A percentile compares a stretch with the other conserved stretches of the same genome.
These are phyloP conservation scores for Hoplodrina blanda DNA, from an alignment of 2,888 invertebrate genomes.

Conservation along the genomic window DNA sequence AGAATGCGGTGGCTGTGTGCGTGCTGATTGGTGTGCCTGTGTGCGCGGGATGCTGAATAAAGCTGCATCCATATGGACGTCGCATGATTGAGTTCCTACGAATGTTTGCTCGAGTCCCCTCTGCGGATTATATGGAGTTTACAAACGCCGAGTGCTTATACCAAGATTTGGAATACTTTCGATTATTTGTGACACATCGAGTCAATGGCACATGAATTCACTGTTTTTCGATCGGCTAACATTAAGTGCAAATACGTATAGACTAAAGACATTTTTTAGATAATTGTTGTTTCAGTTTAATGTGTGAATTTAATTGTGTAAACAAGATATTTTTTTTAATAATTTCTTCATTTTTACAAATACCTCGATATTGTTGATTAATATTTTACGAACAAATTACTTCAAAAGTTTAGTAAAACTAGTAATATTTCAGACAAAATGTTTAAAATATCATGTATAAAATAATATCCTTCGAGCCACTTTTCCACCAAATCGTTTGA, in stretches of 20 bases:
- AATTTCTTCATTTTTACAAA: too few species aligned
- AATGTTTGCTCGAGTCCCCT: conserved; percentile 63
- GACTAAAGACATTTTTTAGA: background rate
- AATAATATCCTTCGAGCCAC: background rate
- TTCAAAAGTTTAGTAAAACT: too few species aligned
- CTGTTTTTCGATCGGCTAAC: conserved; percentile 15
- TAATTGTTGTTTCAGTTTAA: background rate
- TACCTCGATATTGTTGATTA: too few species aligned
- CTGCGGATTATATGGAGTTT: conserved; percentile 53
- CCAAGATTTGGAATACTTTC: conserved; percentile 63
- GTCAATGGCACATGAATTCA: conserved; percentile 17
- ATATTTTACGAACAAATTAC: too few species aligned
- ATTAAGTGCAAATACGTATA: background rate
- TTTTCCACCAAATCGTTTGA: conserved; percentile 1
- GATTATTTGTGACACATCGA: conserved; percentile 56
- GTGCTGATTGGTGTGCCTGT: conserved; percentile 64
- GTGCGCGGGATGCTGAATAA: conserved; percentile 84
- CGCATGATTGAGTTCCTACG: conserved; percentile 68
- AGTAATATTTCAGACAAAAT: background rate
- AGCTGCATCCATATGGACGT: conserved; percentile 72
- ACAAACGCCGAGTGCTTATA: conserved; percentile 58
- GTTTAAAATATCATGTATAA: too few species aligned
- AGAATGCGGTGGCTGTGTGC: conserved; percentile 66
- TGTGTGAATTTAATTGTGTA: background rate
- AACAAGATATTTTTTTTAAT: too few species aligned